A percentile compares a stretch with the other conserved stretches of the same genome.
Evolutionary conservation across 2,888 invertebrate species (phyloP).

Genomic region (Drosophila paucipuncta): DNA sequence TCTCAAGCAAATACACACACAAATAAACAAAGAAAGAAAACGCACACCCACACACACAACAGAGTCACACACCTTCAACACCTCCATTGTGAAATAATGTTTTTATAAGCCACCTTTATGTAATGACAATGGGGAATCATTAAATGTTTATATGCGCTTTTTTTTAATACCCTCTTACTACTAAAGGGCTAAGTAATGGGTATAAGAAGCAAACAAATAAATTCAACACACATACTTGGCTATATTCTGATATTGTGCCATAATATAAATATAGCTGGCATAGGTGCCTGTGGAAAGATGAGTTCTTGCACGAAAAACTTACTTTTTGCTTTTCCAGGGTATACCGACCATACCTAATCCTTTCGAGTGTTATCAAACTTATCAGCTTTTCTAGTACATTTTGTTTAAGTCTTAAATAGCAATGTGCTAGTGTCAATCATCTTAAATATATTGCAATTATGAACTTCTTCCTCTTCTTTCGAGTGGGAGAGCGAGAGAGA

Average conservation of each 20-base stretch:
- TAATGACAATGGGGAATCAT: slow-evolving; percentile 80
- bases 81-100: slow-evolving; percentile 71
- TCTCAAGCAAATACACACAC: slow-evolving; percentile 32
- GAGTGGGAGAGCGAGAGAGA: background rate
- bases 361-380: background rate
- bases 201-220: slow-evolving; percentile 1
- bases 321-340: background rate
- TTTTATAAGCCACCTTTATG: slow-evolving; percentile 80
- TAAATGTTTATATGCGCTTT: slow-evolving; percentile 75
- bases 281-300: background rate
- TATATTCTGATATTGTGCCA: background rate
- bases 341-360: background rate
- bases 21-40: slow-evolving; percentile 21
- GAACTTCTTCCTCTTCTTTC: background rate
- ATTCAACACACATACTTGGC: background rate
- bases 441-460: slow-evolving; percentile 1
- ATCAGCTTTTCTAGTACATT: background rate
- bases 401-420: slow-evolving; percentile 15
- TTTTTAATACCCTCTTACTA: slow-evolving; percentile 35
- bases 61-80: slow-evolving; percentile 24
- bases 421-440: slow-evolving; percentile 31
- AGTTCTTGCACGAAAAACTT: background rate
- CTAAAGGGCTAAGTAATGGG: background rate
- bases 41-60: slow-evolving; percentile 20
- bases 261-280: background rate